Evolutionary conservation across 2,113 vertebrate species (phyloP).

Genomic region (Gracilinanus agilis): DNA sequence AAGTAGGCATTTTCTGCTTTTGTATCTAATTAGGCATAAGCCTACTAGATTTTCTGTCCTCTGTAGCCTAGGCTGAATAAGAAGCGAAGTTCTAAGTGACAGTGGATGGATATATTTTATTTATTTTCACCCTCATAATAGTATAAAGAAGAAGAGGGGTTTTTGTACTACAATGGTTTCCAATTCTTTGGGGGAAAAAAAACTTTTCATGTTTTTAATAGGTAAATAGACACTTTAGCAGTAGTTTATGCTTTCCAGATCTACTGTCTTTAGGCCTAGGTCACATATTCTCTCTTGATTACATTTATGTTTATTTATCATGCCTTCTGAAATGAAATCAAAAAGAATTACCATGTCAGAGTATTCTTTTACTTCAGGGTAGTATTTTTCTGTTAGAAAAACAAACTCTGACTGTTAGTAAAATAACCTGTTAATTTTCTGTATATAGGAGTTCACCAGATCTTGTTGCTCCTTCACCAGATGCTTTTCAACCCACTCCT

Average conservation of each 20-base stretch:
- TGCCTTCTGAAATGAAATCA: conserved; percentile 29
- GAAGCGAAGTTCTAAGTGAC: background rate
- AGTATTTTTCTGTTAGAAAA: conserved; percentile 50
- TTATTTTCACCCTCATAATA: background rate
- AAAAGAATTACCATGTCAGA: conserved; percentile 43
- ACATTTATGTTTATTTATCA: background rate
- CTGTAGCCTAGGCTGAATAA: background rate
- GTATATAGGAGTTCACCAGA: conserved; percentile 89
- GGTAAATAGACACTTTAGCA: conserved; percentile 48
- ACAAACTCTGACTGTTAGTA: conserved; percentile 43
- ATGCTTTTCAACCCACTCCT: conserved; percentile 84
- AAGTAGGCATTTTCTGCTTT: background rate
- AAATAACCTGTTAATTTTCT: conserved; percentile 65
- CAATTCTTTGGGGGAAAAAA: conserved; percentile 36
- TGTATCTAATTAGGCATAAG: background rate
- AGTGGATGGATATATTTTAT: conserved; percentile 36
- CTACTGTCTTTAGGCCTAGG: conserved; percentile 35
- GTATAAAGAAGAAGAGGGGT: background rate
- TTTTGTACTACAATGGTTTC: background rate
- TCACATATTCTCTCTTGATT: conserved; percentile 29
- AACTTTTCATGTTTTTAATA: conserved; percentile 27
- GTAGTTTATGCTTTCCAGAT: conserved; percentile 54
- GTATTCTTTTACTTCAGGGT: conserved; percentile 32
- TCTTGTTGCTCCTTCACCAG: conserved; percentile 86
- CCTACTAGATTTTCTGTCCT: conserved; percentile 1